These are phyloP conservation scores for Branchinecta lynchi DNA, from an alignment of 1,140 invertebrate species.

Conservation along the genomic window DNA sequence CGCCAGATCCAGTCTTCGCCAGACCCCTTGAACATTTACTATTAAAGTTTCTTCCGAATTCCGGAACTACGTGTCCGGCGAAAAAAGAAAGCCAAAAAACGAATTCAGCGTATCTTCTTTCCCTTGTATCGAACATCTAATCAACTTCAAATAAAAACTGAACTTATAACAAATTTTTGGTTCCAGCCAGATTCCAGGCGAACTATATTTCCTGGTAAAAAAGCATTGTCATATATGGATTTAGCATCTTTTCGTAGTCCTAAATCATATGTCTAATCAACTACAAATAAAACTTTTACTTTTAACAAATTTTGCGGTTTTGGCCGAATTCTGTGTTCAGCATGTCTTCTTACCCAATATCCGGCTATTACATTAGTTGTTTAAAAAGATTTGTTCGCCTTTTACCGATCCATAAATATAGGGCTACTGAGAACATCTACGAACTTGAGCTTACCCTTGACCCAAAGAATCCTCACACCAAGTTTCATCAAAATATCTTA, in stretches of 20 bases:
- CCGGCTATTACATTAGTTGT: conserved; percentile 4
- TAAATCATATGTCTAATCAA: not conserved
- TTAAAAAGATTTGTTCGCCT: conserved; percentile 6
- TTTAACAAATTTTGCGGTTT: conserved; percentile 2
- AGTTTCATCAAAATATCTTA: conserved; percentile 10
- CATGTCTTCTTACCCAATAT: conserved; percentile 1
- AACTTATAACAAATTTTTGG: too few species aligned
- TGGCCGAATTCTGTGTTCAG: conserved; percentile 4
- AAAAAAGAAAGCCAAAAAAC: too few species aligned
- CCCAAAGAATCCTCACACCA: not conserved
- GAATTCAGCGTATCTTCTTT: too few species aligned
- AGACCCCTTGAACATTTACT: too few species aligned
- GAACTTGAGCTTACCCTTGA: conserved; percentile 1
- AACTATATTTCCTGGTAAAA: not conserved
- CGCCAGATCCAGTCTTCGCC: too few species aligned
- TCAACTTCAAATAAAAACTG: too few species aligned
- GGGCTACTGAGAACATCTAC: conserved; percentile 1
- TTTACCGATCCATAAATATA: not conserved
- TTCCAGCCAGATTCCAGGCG: too few species aligned
- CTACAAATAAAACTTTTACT: conserved; percentile 7
- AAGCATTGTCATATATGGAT: not conserved
- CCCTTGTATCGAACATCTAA: too few species aligned
- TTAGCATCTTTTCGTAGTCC: not conserved
- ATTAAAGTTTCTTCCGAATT: too few species aligned
- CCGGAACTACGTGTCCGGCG: too few species aligned